A percentile compares a stretch with the other conserved stretches of the same genome.
Evolutionary conservation across 2,888 invertebrate genomes (phyloP).

Genomic region (Pandemis corylana): DNA sequence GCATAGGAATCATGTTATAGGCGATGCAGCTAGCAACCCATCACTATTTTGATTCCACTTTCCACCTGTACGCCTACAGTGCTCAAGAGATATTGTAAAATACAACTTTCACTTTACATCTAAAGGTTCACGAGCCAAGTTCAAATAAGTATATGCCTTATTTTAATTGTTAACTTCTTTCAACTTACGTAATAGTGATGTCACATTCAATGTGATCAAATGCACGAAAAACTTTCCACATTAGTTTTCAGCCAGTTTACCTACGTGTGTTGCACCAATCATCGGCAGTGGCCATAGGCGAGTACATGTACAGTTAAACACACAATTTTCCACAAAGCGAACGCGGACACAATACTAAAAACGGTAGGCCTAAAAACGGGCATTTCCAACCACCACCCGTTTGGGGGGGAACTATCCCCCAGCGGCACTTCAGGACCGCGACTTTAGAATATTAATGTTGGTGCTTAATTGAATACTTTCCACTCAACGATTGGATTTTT

Average conservation of each 20-base stretch:
- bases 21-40: no score
- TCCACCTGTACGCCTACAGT: no score
- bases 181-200: no score
- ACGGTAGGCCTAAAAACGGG: slow-evolving; percentile 82
- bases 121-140: no score
- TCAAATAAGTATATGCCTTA: no score
- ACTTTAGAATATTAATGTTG: slow-evolving; percentile 79
- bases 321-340: slow-evolving; percentile 49
- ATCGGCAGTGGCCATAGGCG: background rate
- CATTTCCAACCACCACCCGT: slow-evolving; percentile 59
- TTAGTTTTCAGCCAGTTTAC: background rate
- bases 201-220: no score
- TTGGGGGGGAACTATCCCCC: slow-evolving; percentile 66
- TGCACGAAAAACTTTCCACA: background rate
- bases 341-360: slow-evolving; percentile 74
- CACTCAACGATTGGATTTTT: slow-evolving; percentile 65
- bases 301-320: slow-evolving; percentile 50
- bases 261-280: background rate
- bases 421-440: slow-evolving; percentile 75
- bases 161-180: no score
- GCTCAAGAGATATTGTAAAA: no score
- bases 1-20: no score
- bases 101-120: no score
- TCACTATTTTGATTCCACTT: no score
- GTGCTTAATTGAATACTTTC: slow-evolving; percentile 78